These are phyloP conservation scores for Armadillidium nasatum DNA, from an alignment of 1,140 invertebrate species.

Conservation along the genomic window DNA sequence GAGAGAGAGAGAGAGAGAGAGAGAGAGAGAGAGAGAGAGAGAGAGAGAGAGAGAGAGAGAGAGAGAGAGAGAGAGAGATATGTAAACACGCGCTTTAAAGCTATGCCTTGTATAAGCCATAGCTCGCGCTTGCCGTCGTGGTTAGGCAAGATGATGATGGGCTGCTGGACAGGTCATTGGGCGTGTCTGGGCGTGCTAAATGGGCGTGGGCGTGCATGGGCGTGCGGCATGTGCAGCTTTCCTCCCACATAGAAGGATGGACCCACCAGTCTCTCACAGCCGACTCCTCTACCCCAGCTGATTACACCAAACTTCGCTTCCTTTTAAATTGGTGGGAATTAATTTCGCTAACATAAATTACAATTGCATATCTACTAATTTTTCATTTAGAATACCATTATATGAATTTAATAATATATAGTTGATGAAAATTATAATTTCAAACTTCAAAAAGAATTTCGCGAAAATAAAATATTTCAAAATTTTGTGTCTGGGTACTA, in stretches of 20 bases:
- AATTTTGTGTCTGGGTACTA: conserved; percentile 37
- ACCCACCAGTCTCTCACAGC: conserved; percentile 37
- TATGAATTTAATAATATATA: background rate
- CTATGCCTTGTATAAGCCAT: background rate
- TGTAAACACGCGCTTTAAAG: conserved; percentile 2
- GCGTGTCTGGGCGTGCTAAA: conserved; percentile 16
- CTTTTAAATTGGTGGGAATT: conserved; percentile 20
- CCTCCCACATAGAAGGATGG: conserved; percentile 35
- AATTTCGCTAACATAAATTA: conserved; percentile 21
- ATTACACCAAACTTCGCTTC: conserved; percentile 37
- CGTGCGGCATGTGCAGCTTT: conserved; percentile 28
- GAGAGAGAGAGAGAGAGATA: too few species aligned
- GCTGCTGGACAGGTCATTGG: conserved; percentile 8
- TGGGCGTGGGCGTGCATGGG: conserved; percentile 28
- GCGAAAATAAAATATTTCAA: conserved; percentile 30
- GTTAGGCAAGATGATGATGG: background rate
- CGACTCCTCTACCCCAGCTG: conserved; percentile 41
- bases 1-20: too few species aligned
- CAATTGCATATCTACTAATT: background rate
- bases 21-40: too few species aligned
- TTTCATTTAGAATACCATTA: conserved; percentile 16
- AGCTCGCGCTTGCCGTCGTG: background rate
- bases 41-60: too few species aligned
- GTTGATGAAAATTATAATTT: too few species aligned
- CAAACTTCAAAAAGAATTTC: background rate